Percentiles rank a stretch among this genome's conserved stretches.
Evolutionary conservation across 2,113 vertebrate species (phyloP).

Genomic region (Andinoacara biseriatus): DNA sequence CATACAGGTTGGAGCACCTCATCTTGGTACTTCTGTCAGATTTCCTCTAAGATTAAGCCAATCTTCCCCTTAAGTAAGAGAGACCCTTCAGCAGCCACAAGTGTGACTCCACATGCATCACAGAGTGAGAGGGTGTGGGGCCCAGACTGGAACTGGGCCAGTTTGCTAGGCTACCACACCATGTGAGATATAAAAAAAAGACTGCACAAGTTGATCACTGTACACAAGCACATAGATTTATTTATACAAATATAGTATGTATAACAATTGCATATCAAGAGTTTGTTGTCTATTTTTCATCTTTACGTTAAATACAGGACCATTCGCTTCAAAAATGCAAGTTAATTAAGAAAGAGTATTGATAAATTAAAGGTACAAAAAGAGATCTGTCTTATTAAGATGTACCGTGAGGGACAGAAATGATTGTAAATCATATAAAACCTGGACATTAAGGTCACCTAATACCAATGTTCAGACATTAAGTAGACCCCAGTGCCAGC

Average conservation of each 20-base stretch:
- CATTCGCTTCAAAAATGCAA: slow-evolving; percentile 77
- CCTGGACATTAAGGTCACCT: not conserved
- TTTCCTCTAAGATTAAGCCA: too few relatives aligned
- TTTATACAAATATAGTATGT: slow-evolving; percentile 88
- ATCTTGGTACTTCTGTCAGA: too few relatives aligned
- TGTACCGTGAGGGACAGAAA: slow-evolving; percentile 41
- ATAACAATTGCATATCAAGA: slow-evolving; percentile 87
- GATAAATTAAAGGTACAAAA: slow-evolving; percentile 78
- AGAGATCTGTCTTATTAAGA: slow-evolving; percentile 33
- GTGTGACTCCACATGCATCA: not conserved
- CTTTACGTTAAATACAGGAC: slow-evolving; percentile 72
- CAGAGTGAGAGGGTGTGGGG: not conserved
- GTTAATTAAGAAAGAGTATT: slow-evolving; percentile 77
- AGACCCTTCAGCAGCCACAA: not conserved
- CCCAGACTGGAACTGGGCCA: not conserved
- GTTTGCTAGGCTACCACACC: not conserved
- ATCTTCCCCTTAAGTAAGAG: not conserved
- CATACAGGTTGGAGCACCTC: too few relatives aligned
- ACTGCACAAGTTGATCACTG: slow-evolving; percentile 51
- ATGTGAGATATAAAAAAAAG: not conserved
- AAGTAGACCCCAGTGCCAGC: not conserved
- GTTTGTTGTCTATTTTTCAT: slow-evolving; percentile 64
- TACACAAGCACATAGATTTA: slow-evolving; percentile 83
- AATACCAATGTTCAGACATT: not conserved
- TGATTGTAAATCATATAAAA: slow-evolving; percentile 24